Evolutionary conservation across 2,113 vertebrate species (phyloP).

Genomic region (Myrmecobius fasciatus): DNA sequence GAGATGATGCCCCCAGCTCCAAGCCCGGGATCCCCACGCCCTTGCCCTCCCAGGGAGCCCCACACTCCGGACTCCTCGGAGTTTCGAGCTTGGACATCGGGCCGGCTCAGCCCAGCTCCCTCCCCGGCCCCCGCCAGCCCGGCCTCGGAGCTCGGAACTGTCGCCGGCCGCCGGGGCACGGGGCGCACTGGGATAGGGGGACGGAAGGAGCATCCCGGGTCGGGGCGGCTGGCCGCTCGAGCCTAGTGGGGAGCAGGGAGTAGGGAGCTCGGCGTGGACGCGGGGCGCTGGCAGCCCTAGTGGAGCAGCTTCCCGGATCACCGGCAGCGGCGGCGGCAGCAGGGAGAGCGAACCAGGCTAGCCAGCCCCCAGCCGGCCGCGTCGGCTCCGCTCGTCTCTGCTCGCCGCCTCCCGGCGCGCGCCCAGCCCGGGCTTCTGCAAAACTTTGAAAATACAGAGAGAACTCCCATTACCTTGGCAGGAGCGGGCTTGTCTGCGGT

Average conservation of each 20-base stretch:
- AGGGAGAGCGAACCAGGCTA: neutral
- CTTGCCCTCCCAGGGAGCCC: neutral
- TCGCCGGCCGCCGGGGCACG: neutral
- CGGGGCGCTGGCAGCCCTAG: neutral
- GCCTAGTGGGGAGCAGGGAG: neutral
- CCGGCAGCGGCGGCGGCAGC: neutral
- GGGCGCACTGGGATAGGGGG: too few species aligned
- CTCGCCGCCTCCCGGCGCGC: neutral
- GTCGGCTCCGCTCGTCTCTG: neutral
- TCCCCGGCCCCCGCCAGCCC: neutral
- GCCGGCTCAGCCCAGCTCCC: neutral
- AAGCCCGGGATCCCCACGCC: neutral
- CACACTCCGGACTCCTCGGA: neutral
- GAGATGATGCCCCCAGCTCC: neutral
- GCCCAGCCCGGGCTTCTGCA: neutral
- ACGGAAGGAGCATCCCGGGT: neutral
- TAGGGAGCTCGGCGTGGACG: too few species aligned
- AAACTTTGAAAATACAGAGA: slow-evolving; percentile 54
- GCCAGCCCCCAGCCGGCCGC: too few species aligned
- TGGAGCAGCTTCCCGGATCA: neutral
- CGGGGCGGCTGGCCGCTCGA: too few species aligned
- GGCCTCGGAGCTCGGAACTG: neutral
- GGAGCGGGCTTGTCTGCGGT: slow-evolving; percentile 66
- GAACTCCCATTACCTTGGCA: slow-evolving; percentile 73
- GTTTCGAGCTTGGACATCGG: neutral